Conservation (phyloP, 1,140 invertebrate genomes). For the Aphaenogaster floridana region DNA sequence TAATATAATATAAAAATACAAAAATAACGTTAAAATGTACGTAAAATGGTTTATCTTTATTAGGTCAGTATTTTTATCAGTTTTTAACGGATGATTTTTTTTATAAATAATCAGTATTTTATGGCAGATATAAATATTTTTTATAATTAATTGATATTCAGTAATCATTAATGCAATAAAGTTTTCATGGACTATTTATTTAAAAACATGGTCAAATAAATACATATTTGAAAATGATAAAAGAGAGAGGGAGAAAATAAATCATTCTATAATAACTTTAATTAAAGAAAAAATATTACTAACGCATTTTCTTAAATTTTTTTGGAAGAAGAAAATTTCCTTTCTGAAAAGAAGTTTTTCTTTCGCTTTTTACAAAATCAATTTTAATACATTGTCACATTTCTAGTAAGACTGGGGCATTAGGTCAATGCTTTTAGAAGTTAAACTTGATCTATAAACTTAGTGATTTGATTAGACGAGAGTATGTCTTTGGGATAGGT, state of each 20-base stretch:
- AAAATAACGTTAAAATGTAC: not conserved
- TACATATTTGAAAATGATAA: not conserved
- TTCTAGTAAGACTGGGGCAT: constrained; percentile 14
- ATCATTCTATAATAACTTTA: not conserved
- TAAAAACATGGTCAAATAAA: constrained; percentile 8
- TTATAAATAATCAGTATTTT: not conserved
- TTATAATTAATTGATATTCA: constrained; percentile 2
- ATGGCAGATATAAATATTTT: not conserved
- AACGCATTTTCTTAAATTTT: constrained; percentile 1
- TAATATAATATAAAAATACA: not conserved
- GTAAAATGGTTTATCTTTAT: constrained; percentile 1
- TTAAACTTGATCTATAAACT: constrained; percentile 37
- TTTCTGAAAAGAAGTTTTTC: not conserved
- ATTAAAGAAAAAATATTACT: not conserved
- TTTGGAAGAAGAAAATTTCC: not conserved
- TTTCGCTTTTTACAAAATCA: constrained; percentile 24
- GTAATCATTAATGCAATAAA: not conserved
- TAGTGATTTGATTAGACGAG: constrained; percentile 31
- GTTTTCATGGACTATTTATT: not conserved
- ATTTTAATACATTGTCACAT: constrained; percentile 7
- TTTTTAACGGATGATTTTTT: not conserved
- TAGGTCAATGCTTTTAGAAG: constrained; percentile 47
- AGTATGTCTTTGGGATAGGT: not conserved
- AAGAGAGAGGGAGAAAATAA: not conserved
- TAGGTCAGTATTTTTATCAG: constrained; percentile 2